Evolutionary conservation across 2,113 vertebrate species (phyloP).

Genomic region (Corythornis vintsioides): DNA sequence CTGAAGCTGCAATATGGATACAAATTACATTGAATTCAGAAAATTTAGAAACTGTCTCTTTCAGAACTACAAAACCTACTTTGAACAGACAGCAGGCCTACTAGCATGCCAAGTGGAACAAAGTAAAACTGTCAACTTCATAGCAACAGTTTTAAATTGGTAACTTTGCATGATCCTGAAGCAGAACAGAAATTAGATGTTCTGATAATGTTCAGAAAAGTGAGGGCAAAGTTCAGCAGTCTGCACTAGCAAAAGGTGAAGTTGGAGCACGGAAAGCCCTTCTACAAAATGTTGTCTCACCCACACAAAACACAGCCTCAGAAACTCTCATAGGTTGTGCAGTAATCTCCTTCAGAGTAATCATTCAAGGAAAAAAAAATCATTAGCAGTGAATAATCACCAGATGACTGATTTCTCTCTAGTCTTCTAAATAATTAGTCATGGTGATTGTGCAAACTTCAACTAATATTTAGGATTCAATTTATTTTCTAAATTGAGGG

Average conservation of each 20-base stretch:
- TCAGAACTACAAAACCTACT: constrained; percentile 39
- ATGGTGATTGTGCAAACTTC: not conserved
- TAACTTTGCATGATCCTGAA: constrained; percentile 29
- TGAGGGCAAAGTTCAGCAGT: not conserved
- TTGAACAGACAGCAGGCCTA: constrained; percentile 22
- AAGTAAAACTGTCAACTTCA: constrained; percentile 36
- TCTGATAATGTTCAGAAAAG: constrained; percentile 29
- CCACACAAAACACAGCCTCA: not conserved
- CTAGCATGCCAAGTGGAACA: constrained; percentile 21
- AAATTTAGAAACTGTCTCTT: constrained; percentile 12
- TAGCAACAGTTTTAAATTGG: not conserved
- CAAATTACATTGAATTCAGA: constrained; percentile 24
- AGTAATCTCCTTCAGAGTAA: not conserved
- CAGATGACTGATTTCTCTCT: not conserved
- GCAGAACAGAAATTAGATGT: not conserved
- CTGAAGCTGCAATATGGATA: constrained; percentile 14
- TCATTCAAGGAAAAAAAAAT: not conserved
- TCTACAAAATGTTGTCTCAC: not conserved
- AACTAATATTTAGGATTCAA: not conserved
- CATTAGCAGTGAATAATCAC: not conserved
- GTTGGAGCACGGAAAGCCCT: not conserved
- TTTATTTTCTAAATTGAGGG: not conserved
- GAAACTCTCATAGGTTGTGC: not conserved
- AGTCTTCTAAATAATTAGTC: not conserved
- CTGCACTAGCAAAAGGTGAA: not conserved